Conservation (phyloP, 2,797 vertebrate species). For the Aulostomus chinensis region DNA sequence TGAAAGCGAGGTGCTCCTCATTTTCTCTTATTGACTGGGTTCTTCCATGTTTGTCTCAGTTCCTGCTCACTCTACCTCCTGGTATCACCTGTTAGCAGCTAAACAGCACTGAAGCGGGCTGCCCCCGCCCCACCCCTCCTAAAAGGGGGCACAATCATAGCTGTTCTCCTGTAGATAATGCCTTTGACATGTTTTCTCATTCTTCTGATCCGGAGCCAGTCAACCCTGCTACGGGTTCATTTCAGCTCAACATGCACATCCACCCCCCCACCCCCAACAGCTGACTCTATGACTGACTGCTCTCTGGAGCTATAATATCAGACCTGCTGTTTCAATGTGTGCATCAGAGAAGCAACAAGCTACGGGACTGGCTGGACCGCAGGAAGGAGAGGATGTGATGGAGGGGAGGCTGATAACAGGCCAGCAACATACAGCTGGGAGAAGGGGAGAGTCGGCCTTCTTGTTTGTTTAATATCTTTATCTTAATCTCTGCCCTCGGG, state of each 20-base stretch:
- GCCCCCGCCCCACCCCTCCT: not conserved
- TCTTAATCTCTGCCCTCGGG: conserved; percentile 91
- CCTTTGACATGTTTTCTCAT: conserved; percentile 83
- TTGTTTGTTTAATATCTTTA: conserved; percentile 87
- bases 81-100: no score
- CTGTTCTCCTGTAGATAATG: conserved; percentile 79
- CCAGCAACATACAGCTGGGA: conserved; percentile 26
- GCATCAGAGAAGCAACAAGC: conserved; percentile 39
- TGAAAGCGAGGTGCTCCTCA: no score
- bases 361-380: no score
- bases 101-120: conserved; percentile 2
- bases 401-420: conserved; percentile 44
- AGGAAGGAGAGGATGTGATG: conserved; percentile 42
- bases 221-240: conserved; percentile 63
- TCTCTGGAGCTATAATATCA: conserved; percentile 17
- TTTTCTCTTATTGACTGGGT: no score
- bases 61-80: no score
- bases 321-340: conserved; percentile 18
- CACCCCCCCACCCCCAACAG: conserved; percentile 5
- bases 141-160: conserved; percentile 49
- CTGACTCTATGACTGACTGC: conserved; percentile 5
- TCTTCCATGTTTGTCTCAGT: no score
- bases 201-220: conserved; percentile 80
- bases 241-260: conserved; percentile 19
- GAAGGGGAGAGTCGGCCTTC: conserved; percentile 44